phyloP scores from a whole-genome alignment of 2,888 invertebrate species.

The Diaprepes abbreviatus region DNA sequence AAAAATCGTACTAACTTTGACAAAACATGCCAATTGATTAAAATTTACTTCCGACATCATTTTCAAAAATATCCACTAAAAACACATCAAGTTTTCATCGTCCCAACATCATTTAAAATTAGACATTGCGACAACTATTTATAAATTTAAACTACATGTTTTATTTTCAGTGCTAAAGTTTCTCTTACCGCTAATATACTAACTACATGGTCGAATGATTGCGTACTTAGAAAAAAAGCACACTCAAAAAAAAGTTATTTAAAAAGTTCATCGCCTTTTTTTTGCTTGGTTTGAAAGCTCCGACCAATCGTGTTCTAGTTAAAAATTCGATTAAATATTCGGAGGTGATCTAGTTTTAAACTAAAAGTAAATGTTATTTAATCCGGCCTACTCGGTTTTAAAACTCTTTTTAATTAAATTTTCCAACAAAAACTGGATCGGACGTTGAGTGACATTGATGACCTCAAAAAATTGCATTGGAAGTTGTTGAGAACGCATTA shows the following conservation, averaged over 20 bases:
- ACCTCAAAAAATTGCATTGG: not conserved
- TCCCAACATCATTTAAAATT: constrained; percentile 16
- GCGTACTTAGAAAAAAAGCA: not conserved
- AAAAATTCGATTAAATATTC: constrained; percentile 11
- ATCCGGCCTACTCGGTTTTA: not conserved
- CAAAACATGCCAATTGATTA: too few relatives aligned
- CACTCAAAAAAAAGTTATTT: not conserved
- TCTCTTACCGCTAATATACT: not conserved
- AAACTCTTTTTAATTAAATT: constrained; percentile 30
- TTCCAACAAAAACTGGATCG: not conserved
- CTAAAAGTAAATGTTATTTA: constrained; percentile 29
- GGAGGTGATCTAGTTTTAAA: constrained; percentile 26
- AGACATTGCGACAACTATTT: constrained; percentile 15
- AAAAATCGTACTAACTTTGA: too few relatives aligned
- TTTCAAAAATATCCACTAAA: not conserved
- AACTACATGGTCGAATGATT: not conserved
- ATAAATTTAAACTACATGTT: constrained; percentile 9
- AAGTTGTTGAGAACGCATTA: not conserved
- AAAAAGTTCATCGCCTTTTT: not conserved
- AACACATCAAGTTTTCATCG: constrained; percentile 1
- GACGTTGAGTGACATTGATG: not conserved
- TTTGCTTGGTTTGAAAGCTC: not conserved
- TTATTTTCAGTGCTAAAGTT: constrained; percentile 13
- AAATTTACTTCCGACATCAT: not conserved
- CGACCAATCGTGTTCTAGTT: constrained; percentile 6